Evolutionary conservation across 2,797 vertebrate species (phyloP).

Genomic region (Lepilemur septentrionalis): DNA sequence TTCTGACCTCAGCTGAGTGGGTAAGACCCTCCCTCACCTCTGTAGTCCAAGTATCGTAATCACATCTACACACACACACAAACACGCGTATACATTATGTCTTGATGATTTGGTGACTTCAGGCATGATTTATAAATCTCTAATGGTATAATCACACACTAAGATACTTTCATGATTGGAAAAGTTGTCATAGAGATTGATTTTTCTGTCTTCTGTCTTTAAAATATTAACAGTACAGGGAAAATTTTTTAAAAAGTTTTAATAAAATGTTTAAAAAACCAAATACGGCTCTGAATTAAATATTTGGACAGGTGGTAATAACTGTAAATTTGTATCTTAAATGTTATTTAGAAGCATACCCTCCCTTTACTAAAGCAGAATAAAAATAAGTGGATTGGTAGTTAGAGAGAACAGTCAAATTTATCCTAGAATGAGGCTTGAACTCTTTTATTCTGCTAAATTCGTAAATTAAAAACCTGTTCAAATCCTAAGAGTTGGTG

Average conservation of each 20-base stretch:
- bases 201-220: neutral
- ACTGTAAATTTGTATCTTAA: neutral
- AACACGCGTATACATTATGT: neutral
- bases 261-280: neutral
- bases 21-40: neutral
- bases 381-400: conserved; percentile 42
- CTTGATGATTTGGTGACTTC: neutral
- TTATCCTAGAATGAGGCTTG: neutral
- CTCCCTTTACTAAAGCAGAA: neutral
- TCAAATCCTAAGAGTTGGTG: neutral
- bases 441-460: neutral
- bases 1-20: neutral
- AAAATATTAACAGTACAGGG: neutral
- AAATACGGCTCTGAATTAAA: neutral
- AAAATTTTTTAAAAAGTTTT: neutral
- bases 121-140: neutral
- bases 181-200: neutral
- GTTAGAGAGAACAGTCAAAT: neutral
- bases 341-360: neutral
- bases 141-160: neutral
- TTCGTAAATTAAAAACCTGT: conserved; percentile 8
- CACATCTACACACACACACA: neutral
- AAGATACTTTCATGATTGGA: neutral
- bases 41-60: neutral
- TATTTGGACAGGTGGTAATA: neutral